These are phyloP conservation scores for Gonioctena quinquepunctata DNA, from an alignment of 1,140 invertebrate species.

Conservation along the genomic window DNA sequence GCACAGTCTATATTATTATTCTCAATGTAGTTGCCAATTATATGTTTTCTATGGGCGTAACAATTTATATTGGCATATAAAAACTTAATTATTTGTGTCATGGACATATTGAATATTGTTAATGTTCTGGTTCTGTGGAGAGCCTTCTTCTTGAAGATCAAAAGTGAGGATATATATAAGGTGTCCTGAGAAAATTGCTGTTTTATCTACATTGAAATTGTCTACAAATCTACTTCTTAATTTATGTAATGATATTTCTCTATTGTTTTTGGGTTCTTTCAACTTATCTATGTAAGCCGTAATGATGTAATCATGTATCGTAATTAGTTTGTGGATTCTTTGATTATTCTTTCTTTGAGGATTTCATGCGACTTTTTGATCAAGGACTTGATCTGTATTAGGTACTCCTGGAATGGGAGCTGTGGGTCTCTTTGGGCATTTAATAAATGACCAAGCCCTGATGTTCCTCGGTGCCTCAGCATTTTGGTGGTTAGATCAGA, in stretches of 20 bases:
- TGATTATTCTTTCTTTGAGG: not conserved
- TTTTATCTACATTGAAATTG: not conserved
- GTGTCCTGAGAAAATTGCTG: not conserved
- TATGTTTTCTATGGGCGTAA: not conserved
- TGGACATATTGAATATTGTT: not conserved
- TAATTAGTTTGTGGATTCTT: constrained; percentile 16
- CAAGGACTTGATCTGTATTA: constrained; percentile 9
- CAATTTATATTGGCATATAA: not conserved
- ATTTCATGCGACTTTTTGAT: constrained; percentile 20
- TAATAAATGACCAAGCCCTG: constrained; percentile 13
- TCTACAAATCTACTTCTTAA: not conserved
- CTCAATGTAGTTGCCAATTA: not conserved
- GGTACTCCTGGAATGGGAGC: constrained; percentile 17
- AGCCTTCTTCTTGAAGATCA: not conserved
- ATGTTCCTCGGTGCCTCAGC: constrained; percentile 20
- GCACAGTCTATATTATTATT: not conserved
- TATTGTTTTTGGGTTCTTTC: not conserved
- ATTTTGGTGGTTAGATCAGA: constrained; percentile 13
- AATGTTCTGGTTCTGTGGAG: not conserved
- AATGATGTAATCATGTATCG: constrained; percentile 19
- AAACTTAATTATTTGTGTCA: not conserved
- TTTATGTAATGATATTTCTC: not conserved
- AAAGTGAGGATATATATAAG: not conserved
- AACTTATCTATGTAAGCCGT: not conserved
- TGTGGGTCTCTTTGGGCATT: constrained; percentile 23